Percentiles rank a stretch among this genome's conserved stretches.
These are phyloP conservation scores for Leptestheria dahalacensis DNA, from an alignment of 1,140 invertebrate species.

Conservation along the genomic window DNA sequence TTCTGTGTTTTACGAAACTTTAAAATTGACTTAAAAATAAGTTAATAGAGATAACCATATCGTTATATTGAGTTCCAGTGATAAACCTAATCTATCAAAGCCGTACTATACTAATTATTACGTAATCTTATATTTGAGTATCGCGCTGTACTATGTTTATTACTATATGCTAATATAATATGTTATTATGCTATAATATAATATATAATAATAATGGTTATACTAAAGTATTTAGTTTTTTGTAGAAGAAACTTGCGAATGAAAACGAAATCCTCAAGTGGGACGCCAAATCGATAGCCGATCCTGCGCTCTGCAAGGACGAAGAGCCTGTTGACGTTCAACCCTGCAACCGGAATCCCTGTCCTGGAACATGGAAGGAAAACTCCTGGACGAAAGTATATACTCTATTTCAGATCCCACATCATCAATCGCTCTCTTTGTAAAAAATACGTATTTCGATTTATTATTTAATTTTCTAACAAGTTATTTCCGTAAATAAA, in stretches of 20 bases:
- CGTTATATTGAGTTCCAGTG: too few species aligned
- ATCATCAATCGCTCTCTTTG: constrained; percentile 13
- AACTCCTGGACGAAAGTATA: constrained; percentile 23
- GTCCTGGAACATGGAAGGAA: constrained; percentile 24
- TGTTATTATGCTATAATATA: too few species aligned
- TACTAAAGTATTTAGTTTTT: not conserved
- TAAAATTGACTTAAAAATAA: too few species aligned
- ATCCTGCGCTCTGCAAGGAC: constrained; percentile 35
- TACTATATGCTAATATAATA: too few species aligned
- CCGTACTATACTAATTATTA: too few species aligned
- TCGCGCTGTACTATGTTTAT: too few species aligned
- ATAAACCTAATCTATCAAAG: too few species aligned
- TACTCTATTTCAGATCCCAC: not conserved
- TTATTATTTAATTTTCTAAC: not conserved
- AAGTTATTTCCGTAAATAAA: too few species aligned
- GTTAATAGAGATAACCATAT: too few species aligned
- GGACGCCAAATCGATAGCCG: constrained; percentile 35
- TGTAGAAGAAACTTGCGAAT: constrained; percentile 9
- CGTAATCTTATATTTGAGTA: too few species aligned
- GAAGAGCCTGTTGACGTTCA: constrained; percentile 19
- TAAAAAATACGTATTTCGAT: too few species aligned
- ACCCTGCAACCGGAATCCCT: constrained; percentile 23
- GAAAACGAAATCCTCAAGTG: constrained; percentile 4
- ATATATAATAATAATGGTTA: not conserved
- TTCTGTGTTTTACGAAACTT: too few species aligned